A percentile compares a stretch with the other conserved stretches of the same genome.
Conservation (phyloP, 2,888 invertebrate genomes). For the Stenoptilia bipunctidactyla region DNA sequence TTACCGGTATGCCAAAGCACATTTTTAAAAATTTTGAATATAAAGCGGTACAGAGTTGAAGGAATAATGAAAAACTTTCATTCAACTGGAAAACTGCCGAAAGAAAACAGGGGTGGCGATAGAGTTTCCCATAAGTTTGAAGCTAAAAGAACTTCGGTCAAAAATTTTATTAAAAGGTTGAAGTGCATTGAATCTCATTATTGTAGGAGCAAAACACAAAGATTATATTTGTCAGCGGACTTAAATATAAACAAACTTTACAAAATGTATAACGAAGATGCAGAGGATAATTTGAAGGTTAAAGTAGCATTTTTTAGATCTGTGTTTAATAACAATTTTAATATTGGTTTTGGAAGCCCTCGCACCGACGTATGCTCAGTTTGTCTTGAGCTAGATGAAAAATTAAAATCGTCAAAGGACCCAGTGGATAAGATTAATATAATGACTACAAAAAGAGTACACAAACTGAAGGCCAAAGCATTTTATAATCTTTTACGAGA, state of each 20-base stretch:
- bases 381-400: neutral
- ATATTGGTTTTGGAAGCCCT: neutral
- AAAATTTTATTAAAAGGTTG: neutral
- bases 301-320: neutral
- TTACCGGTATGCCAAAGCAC: too few species aligned
- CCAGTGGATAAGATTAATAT: neutral
- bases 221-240: neutral
- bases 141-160: neutral
- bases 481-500: neutral
- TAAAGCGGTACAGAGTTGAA: too few species aligned
- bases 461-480: too few species aligned
- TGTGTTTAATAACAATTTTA: conserved; percentile 1
- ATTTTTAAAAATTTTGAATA: too few species aligned
- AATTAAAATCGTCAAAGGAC: neutral
- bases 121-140: neutral
- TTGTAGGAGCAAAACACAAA: neutral
- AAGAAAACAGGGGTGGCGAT: neutral
- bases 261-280: neutral
- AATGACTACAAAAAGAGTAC: too few species aligned
- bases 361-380: neutral
- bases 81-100: neutral
- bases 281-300: neutral
- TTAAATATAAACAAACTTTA: neutral
- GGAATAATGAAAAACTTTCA: too few species aligned
- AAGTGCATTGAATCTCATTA: neutral